Percentiles rank a stretch among this genome's conserved stretches.
phyloP scores from a whole-genome alignment of 1,140 invertebrate species.

The Popillia japonica region DNA sequence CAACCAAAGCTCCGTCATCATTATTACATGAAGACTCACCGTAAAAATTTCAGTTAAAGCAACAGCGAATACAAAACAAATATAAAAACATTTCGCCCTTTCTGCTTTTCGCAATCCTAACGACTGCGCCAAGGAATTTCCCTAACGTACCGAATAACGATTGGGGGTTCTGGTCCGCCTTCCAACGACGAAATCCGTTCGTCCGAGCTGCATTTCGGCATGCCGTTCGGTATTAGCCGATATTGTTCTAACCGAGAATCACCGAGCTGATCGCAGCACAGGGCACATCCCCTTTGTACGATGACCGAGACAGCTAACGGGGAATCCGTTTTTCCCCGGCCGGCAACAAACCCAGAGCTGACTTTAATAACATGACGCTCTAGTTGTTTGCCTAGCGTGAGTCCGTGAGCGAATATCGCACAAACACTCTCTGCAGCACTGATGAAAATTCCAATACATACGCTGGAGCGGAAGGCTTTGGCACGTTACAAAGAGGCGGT shows the following conservation, averaged over 20 bases:
- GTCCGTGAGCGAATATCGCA: neutral
- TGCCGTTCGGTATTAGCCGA: conserved; percentile 1
- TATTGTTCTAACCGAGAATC: conserved; percentile 30
- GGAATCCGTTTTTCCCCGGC: conserved; percentile 11
- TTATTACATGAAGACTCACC: too few relatives aligned
- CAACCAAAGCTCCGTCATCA: too few relatives aligned
- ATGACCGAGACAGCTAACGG: conserved; percentile 8
- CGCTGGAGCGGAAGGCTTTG: neutral
- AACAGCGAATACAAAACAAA: too few relatives aligned
- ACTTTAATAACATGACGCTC: conserved; percentile 19
- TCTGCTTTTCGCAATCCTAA: too few relatives aligned
- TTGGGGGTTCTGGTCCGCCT: too few relatives aligned
- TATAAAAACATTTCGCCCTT: too few relatives aligned
- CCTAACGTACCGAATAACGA: too few relatives aligned
- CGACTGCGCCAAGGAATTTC: too few relatives aligned
- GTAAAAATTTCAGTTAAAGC: too few relatives aligned
- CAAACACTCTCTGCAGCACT: neutral
- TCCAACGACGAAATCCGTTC: too few relatives aligned
- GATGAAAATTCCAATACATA: conserved; percentile 31
- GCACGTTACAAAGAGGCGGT: neutral
- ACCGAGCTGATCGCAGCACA: neutral
- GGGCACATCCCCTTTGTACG: neutral
- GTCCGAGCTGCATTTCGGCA: neutral
- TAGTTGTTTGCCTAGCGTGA: conserved; percentile 22
- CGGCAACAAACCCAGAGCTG: neutral